phyloP scores from a whole-genome alignment of 2,797 vertebrate genomes.

The Ispidina picta region DNA sequence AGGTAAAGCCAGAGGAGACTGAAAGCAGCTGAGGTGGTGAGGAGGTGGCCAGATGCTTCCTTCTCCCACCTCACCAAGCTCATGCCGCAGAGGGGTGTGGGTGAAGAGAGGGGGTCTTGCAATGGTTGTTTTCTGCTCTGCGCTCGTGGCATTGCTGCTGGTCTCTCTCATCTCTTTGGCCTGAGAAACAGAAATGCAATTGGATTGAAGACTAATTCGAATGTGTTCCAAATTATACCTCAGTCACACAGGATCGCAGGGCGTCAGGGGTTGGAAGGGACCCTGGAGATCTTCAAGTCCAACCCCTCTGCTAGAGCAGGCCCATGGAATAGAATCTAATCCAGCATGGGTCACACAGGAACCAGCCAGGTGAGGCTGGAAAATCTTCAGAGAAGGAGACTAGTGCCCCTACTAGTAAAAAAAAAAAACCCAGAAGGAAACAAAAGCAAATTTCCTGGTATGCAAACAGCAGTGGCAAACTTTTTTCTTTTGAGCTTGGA shows the following conservation, averaged over 20 bases:
- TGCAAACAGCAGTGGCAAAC: not conserved
- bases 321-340: no score
- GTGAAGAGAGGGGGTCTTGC: not conserved
- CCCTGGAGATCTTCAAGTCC: no score
- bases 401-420: not conserved
- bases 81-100: not conserved
- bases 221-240: not conserved
- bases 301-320: no score
- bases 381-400: no score
- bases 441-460: not conserved
- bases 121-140: accelerated
- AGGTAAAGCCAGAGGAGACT: not conserved
- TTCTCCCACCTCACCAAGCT: not conserved
- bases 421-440: not conserved
- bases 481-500: not conserved
- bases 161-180: not conserved
- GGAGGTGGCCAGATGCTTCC: not conserved
- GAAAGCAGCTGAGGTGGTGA: not conserved
- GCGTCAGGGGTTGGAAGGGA: no score
- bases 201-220: not conserved
- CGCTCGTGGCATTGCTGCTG: not conserved
- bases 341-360: no score
- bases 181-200: not conserved
- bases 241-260: no score
- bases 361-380: no score